Evolutionary conservation across 2,113 vertebrate species (phyloP).

Genomic region (Nycticorax nycticorax): DNA sequence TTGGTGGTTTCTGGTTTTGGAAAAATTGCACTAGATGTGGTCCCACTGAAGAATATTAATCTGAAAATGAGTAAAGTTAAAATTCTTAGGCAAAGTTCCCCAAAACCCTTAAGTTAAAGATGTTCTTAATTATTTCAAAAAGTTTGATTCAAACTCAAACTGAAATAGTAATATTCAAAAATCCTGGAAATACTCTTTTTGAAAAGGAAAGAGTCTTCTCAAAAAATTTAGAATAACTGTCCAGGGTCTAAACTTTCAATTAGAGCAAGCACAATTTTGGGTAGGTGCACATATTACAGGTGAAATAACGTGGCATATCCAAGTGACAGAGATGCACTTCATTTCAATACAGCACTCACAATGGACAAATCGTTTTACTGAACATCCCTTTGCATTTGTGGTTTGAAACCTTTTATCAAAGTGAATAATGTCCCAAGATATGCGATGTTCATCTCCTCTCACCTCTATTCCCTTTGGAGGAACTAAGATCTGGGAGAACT

Average conservation of each 20-base stretch:
- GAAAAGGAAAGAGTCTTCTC: neutral
- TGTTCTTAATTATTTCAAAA: neutral
- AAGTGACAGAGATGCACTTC: neutral
- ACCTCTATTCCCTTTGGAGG: neutral
- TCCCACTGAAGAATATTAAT: neutral
- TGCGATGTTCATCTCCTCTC: neutral
- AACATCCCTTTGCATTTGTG: neutral
- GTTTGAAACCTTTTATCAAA: neutral
- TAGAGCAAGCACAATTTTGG: neutral
- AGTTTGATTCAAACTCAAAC: neutral
- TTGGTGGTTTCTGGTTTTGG: neutral
- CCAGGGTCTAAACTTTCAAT: neutral
- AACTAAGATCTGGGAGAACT: neutral
- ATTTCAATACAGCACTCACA: neutral
- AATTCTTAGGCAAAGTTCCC: neutral
- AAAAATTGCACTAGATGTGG: neutral
- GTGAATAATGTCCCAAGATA: neutral
- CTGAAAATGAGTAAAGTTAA: neutral
- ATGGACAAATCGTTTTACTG: neutral
- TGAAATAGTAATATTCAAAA: neutral
- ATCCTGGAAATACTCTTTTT: neutral
- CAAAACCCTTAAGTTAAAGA: neutral
- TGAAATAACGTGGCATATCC: neutral
- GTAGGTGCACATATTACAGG: accelerated
- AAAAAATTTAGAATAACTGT: neutral